These are phyloP conservation scores for Nansenia antarctica DNA, from an alignment of 2,113 vertebrate genomes.

Conservation along the genomic window DNA sequence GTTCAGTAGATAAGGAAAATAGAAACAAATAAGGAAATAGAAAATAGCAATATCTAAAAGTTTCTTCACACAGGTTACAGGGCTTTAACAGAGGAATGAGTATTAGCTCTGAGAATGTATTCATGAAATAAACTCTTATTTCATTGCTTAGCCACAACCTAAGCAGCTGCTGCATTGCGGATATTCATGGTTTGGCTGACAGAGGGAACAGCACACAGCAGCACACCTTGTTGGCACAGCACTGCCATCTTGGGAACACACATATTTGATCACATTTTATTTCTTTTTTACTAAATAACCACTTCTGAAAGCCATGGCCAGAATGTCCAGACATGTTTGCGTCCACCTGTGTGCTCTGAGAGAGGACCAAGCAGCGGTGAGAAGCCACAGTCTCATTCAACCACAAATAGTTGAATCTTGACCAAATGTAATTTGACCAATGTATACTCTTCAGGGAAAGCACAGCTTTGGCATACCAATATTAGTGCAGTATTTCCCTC, in stretches of 20 bases:
- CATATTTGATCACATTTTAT: constrained; percentile 40
- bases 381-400: constrained; percentile 56
- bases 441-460: constrained; percentile 54
- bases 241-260: constrained; percentile 40
- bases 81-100: no score
- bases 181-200: not conserved
- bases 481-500: constrained; percentile 41
- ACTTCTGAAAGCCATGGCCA: constrained; percentile 32
- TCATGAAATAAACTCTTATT: not conserved
- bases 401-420: constrained; percentile 51
- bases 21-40: no score
- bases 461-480: constrained; percentile 24
- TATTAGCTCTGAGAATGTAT: not conserved
- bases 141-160: constrained; percentile 12
- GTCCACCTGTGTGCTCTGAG: constrained; percentile 68
- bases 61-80: no score
- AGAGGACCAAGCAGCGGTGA: constrained; percentile 47
- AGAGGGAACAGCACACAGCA: not conserved
- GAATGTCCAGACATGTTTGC: constrained; percentile 62
- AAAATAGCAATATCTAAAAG: no score
- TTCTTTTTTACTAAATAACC: constrained; percentile 29
- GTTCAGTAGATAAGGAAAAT: no score
- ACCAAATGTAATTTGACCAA: constrained; percentile 57
- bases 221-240: constrained; percentile 18
- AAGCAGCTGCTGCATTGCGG: constrained; percentile 14